Percentiles rank a stretch among this genome's conserved stretches.
phyloP scores from a whole-genome alignment of 1,140 invertebrate species.

The Drosophila arizonae region DNA sequence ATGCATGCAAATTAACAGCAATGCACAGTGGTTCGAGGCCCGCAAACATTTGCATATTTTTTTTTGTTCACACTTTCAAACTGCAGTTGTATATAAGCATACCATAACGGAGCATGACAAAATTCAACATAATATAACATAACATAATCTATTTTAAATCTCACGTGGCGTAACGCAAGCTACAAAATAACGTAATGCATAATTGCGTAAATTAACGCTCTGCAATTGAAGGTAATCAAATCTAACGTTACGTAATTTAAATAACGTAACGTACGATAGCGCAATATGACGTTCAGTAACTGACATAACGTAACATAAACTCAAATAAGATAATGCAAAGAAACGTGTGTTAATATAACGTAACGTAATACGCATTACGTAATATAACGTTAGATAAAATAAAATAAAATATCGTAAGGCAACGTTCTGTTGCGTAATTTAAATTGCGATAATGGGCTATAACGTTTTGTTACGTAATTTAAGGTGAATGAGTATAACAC shows the following conservation, averaged over 20 bases:
- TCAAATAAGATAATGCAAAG: too few relatives aligned
- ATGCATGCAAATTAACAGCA: conserved; percentile 3
- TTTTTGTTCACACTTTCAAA: background rate
- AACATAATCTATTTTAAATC: background rate
- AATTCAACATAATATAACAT: background rate
- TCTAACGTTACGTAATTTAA: background rate
- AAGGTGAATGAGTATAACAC: too few relatives aligned
- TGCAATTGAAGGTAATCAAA: background rate
- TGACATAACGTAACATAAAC: too few relatives aligned
- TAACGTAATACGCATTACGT: too few relatives aligned
- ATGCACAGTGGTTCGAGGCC: background rate
- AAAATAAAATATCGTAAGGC: too few relatives aligned
- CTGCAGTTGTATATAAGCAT: too few relatives aligned
- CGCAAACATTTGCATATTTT: background rate
- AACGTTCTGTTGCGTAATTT: too few relatives aligned
- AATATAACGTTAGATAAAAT: too few relatives aligned
- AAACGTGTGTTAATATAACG: too few relatives aligned
- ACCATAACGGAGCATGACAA: too few relatives aligned
- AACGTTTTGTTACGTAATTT: too few relatives aligned
- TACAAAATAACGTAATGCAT: background rate
- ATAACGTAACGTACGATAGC: background rate
- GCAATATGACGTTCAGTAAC: background rate
- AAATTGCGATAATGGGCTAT: too few relatives aligned
- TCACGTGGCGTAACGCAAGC: background rate
- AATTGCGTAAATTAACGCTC: background rate